These are phyloP conservation scores for Hylaeus anthracinus DNA, from an alignment of 1,140 invertebrate genomes.

Conservation along the genomic window DNA sequence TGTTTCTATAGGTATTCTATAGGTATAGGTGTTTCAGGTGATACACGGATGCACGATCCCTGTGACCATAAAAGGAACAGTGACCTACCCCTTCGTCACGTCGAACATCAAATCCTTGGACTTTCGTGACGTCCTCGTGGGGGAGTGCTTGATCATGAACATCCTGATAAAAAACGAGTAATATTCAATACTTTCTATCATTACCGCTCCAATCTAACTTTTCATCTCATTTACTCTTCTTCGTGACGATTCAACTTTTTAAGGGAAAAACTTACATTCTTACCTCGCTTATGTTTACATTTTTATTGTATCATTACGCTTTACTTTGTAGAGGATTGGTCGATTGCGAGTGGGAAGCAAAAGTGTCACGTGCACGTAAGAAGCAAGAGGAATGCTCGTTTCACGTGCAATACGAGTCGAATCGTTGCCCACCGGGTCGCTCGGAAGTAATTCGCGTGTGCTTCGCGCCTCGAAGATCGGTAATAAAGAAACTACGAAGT, in stretches of 20 bases:
- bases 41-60: conserved; percentile 72
- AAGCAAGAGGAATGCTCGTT: conserved; percentile 62
- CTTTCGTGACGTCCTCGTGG: conserved; percentile 76
- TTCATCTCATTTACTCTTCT: conserved; percentile 1
- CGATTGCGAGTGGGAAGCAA: conserved; percentile 72
- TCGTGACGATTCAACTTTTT: no score
- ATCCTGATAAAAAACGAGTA: conserved; percentile 78
- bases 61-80: conserved; percentile 69
- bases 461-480: conserved; percentile 65
- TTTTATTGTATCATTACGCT: neutral
- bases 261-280: no score
- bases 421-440: conserved; percentile 47
- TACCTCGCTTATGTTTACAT: no score
- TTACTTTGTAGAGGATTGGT: conserved; percentile 72
- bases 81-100: conserved; percentile 73
- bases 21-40: conserved; percentile 55
- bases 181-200: conserved; percentile 13
- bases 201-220: neutral
- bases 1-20: no score
- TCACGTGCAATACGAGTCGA: conserved; percentile 38
- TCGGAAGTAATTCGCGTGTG: conserved; percentile 59
- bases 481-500: conserved; percentile 12
- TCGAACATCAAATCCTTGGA: conserved; percentile 64
- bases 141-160: conserved; percentile 70
- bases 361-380: conserved; percentile 46